phyloP scores from a whole-genome alignment of 2,113 vertebrate species.

The Pholis gunnellus region DNA sequence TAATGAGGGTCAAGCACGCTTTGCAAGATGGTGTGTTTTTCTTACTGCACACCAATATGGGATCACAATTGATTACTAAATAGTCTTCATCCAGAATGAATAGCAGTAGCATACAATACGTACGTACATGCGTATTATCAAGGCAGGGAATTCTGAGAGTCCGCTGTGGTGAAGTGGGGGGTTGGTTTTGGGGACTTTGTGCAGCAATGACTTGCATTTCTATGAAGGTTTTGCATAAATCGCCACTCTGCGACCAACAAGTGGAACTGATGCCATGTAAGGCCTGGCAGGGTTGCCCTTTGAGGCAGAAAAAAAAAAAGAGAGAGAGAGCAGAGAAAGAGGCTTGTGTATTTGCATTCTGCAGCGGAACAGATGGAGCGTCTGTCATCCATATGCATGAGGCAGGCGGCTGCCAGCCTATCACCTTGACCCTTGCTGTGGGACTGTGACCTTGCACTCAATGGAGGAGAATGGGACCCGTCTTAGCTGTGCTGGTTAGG shows the following conservation, averaged over 20 bases:
- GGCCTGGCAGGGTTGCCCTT: conserved; percentile 64
- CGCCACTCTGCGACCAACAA: conserved; percentile 59
- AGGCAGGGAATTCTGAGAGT: conserved; percentile 18
- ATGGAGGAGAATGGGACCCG: conserved; percentile 70
- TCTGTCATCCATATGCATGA: conserved; percentile 83
- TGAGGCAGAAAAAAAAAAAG: conserved; percentile 60
- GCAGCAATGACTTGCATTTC: conserved; percentile 57
- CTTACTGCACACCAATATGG: conserved; percentile 19
- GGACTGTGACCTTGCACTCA: conserved; percentile 74
- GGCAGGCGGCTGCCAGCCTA: conserved; percentile 66
- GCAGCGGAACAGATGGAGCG: conserved; percentile 78
- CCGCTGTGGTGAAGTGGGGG: not conserved
- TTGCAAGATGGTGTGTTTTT: not conserved
- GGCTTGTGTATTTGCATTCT: conserved; percentile 70
- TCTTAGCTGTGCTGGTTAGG: conserved; percentile 49
- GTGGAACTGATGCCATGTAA: conserved; percentile 70
- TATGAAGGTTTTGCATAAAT: conserved; percentile 64
- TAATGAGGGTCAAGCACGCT: not conserved
- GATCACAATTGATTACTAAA: conserved; percentile 17
- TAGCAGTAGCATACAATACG: no score
- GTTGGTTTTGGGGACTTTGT: conserved; percentile 10
- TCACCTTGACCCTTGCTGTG: conserved; percentile 80
- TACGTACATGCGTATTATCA: not conserved
- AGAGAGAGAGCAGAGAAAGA: conserved; percentile 47
- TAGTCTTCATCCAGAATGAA: not conserved